Evolutionary conservation across 1,140 invertebrate genomes (phyloP).

Genomic region (Spodoptera litura): DNA sequence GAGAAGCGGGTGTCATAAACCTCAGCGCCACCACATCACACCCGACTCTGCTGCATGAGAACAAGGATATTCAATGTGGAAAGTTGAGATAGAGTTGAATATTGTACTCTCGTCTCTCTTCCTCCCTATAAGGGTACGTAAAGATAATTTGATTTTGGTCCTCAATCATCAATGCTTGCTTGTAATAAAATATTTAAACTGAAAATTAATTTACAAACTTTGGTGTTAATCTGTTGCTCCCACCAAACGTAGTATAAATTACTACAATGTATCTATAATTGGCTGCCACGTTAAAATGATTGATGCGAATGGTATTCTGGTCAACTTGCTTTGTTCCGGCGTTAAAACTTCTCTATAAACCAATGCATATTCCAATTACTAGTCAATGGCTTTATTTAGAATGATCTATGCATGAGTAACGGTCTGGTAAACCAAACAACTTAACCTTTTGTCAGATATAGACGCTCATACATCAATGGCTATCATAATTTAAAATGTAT

Average conservation of each 20-base stretch:
- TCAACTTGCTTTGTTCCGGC: not conserved
- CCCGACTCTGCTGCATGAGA: too few species aligned
- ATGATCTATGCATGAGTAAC: not conserved
- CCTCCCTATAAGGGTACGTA: too few species aligned
- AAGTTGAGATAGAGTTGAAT: too few species aligned
- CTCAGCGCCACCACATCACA: too few species aligned
- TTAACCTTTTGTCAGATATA: not conserved
- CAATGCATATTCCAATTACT: conserved; percentile 19
- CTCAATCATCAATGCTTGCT: too few species aligned
- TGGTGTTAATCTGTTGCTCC: too few species aligned
- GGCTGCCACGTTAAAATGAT: not conserved
- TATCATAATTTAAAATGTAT: not conserved
- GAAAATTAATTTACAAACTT: too few species aligned
- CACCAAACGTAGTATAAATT: not conserved
- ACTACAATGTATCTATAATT: conserved; percentile 13
- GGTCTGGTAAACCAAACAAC: not conserved
- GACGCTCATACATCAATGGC: not conserved
- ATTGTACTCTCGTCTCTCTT: too few species aligned
- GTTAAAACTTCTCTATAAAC: conserved; percentile 1
- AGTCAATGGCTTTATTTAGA: not conserved
- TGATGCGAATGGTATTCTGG: not conserved
- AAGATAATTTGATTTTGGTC: too few species aligned
- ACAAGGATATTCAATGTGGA: too few species aligned
- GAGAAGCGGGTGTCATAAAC: too few species aligned
- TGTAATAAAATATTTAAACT: too few species aligned